Evolutionary conservation across 2,797 vertebrate genomes (phyloP).

Genomic region (Argya squamiceps): DNA sequence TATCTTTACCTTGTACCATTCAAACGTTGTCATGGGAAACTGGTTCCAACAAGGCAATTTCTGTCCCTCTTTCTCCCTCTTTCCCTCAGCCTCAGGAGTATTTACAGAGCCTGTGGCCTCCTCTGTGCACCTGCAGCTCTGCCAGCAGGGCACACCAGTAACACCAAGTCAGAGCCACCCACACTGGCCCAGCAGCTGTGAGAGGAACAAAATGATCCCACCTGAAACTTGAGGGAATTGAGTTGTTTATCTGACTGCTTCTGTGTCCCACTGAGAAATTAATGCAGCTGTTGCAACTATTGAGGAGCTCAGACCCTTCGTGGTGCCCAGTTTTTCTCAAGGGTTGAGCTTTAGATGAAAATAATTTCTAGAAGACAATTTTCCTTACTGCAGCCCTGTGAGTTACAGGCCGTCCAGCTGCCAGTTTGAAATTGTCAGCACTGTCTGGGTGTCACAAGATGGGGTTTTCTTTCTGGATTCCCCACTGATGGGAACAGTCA

Average conservation of each 20-base stretch:
- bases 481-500: not conserved
- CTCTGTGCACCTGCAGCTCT: not conserved
- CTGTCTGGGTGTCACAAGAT: not conserved
- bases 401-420: not conserved
- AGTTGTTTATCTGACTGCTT: not conserved
- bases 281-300: not conserved
- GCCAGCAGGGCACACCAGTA: not conserved
- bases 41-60: conserved; percentile 17
- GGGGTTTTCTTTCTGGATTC: not conserved
- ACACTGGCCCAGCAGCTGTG: not conserved
- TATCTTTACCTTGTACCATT: not conserved
- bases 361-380: not conserved
- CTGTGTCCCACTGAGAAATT: not conserved
- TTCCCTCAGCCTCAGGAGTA: not conserved
- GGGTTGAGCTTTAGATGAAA: not conserved
- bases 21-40: conserved; percentile 25
- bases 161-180: not conserved
- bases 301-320: not conserved
- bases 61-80: not conserved
- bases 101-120: not conserved
- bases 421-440: not conserved
- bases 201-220: not conserved
- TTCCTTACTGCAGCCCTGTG: not conserved
- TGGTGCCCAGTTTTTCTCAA: not conserved
- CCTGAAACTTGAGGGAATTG: not conserved